Conservation (phyloP, 2,888 invertebrate genomes). For the Drosophila bunnanda region DNA sequence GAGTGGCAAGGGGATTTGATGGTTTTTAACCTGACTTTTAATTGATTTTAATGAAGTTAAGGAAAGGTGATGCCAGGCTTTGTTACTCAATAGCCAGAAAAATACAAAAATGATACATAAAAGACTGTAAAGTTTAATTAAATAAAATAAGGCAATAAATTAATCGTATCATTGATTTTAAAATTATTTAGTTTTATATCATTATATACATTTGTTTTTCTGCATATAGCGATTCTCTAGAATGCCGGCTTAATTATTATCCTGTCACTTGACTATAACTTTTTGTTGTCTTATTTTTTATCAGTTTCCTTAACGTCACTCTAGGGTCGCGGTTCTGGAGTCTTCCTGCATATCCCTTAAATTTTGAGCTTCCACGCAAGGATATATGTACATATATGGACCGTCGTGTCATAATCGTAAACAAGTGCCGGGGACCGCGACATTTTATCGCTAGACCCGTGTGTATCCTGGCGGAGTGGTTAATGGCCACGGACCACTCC, state of each 20-base stretch:
- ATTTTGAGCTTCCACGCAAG: slow-evolving; percentile 44
- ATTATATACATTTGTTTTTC: neutral
- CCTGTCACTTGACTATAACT: neutral
- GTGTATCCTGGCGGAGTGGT: slow-evolving; percentile 14
- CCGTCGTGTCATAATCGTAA: slow-evolving; percentile 70
- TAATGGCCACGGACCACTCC: slow-evolving; percentile 41
- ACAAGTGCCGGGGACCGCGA: slow-evolving; percentile 74
- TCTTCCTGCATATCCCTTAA: slow-evolving; percentile 41
- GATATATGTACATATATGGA: slow-evolving; percentile 2
- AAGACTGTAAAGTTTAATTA: neutral
- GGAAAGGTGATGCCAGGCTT: neutral
- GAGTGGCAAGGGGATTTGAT: slow-evolving; percentile 1
- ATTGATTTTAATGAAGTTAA: slow-evolving; percentile 21
- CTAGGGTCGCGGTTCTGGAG: neutral
- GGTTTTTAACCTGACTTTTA: slow-evolving; percentile 25
- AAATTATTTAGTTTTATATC: neutral
- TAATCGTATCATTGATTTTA: neutral
- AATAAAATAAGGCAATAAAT: neutral
- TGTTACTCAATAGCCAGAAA: neutral
- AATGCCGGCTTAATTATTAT: neutral
- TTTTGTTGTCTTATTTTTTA: neutral
- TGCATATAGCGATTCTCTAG: neutral
- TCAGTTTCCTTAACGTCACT: neutral
- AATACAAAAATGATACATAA: neutral
- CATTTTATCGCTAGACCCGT: slow-evolving; percentile 66